These are phyloP conservation scores for Carapus acus DNA, from an alignment of 2,797 vertebrate genomes.

Conservation along the genomic window DNA sequence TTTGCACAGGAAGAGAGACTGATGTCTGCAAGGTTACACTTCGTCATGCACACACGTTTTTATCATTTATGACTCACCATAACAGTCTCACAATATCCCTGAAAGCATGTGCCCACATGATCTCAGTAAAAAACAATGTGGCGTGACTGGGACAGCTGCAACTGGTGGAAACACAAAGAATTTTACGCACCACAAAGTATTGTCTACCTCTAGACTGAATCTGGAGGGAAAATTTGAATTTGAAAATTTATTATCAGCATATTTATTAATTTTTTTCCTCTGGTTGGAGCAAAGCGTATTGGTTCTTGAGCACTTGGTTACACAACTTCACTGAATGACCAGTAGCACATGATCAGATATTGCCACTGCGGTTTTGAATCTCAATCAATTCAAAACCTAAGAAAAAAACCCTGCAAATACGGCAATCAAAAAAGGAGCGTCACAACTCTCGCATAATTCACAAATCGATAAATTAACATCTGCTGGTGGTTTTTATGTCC, in stretches of 20 bases:
- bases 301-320: no score
- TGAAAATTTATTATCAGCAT: no score
- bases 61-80: conserved; percentile 46
- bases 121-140: conserved; percentile 44
- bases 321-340: not conserved
- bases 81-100: conserved; percentile 28
- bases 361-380: not conserved
- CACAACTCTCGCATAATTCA: not conserved
- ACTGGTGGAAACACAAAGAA: conserved; percentile 12
- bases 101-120: conserved; percentile 38
- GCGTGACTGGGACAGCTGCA: conserved; percentile 43
- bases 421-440: conserved; percentile 7
- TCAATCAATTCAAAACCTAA: not conserved
- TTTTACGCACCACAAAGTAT: conserved; percentile 10
- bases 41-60: conserved; percentile 29
- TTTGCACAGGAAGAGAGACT: conserved; percentile 24
- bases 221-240: no score
- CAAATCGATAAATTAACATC: conserved; percentile 12
- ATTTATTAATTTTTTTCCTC: no score
- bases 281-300: no score
- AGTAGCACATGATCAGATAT: not conserved
- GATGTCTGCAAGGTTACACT: conserved; percentile 40
- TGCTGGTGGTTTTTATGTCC: conserved; percentile 1
- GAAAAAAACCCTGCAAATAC: conserved; percentile 7
- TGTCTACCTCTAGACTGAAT: no score